Percentiles rank a stretch among this genome's conserved stretches.
Conservation (phyloP, 1,140 invertebrate genomes). For the Penaeus japonicus region DNA sequence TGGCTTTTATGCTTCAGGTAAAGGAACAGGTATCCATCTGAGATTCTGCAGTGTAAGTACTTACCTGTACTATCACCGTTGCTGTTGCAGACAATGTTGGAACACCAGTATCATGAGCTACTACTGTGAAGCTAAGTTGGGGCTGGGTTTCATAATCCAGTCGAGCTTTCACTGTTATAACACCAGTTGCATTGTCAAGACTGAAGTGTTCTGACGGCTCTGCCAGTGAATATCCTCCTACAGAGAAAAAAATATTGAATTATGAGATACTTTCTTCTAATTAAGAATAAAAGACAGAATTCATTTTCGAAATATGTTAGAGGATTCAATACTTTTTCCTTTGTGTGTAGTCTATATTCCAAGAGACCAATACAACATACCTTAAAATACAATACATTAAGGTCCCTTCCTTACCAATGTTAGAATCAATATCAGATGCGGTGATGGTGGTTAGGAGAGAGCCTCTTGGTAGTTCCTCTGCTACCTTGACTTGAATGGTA, state of each 20-base stretch:
- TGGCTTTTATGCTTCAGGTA: too few species aligned
- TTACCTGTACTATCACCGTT: slow-evolving; percentile 77
- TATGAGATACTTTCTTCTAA: neutral
- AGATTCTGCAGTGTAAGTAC: too few species aligned
- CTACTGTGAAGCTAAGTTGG: slow-evolving; percentile 78
- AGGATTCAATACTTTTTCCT: too few species aligned
- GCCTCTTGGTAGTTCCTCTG: slow-evolving; percentile 84
- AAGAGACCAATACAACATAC: too few species aligned
- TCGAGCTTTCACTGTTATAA: slow-evolving; percentile 78
- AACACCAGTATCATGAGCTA: slow-evolving; percentile 83
- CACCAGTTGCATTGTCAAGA: slow-evolving; percentile 68
- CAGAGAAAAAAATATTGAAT: neutral
- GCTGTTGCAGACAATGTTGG: slow-evolving; percentile 80
- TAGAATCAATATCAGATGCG: slow-evolving; percentile 84
- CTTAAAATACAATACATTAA: too few species aligned
- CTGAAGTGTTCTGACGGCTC: slow-evolving; percentile 47
- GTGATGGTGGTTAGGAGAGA: slow-evolving; percentile 81
- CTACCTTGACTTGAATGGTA: slow-evolving; percentile 74
- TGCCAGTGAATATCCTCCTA: slow-evolving; percentile 65
- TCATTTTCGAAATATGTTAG: neutral
- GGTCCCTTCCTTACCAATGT: slow-evolving; percentile 70
- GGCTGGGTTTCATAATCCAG: slow-evolving; percentile 86
- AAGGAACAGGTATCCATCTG: too few species aligned
- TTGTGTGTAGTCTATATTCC: too few species aligned
- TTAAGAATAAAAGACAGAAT: neutral